These are phyloP conservation scores for Ephydatia muelleri DNA, from an alignment of 37 sponge, comb jelly and placozoan genomes.

Conservation along the genomic window DNA sequence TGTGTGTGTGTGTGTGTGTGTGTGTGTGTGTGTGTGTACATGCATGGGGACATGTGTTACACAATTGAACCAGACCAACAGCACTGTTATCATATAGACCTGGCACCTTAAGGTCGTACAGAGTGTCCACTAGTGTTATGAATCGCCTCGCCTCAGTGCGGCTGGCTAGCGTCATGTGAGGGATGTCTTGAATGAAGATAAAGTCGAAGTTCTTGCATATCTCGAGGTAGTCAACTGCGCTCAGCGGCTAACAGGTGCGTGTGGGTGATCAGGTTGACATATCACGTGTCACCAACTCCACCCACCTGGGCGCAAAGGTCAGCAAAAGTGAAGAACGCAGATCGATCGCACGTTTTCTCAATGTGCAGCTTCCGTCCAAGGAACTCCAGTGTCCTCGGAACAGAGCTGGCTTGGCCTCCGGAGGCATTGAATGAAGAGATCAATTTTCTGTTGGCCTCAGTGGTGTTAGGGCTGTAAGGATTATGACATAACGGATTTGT, in stretches of 20 bases:
- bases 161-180: conserved; percentile 56
- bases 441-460: conserved; percentile 21
- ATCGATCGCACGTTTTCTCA: conserved; percentile 39
- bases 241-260: conserved; percentile 39
- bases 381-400: conserved; percentile 32
- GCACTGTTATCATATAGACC: not conserved
- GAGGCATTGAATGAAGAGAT: not conserved
- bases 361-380: conserved; percentile 71
- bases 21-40: not conserved
- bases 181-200: conserved; percentile 74
- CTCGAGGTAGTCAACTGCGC: conserved; percentile 84
- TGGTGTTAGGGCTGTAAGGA: conserved; percentile 36
- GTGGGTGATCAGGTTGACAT: not conserved
- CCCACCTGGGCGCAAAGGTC: conserved; percentile 62
- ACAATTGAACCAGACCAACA: too few species aligned
- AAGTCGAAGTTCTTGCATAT: conserved; percentile 56
- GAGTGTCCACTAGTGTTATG: conserved; percentile 80
- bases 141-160: conserved; percentile 74
- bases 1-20: not conserved
- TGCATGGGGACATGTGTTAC: not conserved
- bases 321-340: conserved; percentile 64
- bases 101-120: conserved; percentile 74
- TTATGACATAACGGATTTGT: conserved; percentile 10
- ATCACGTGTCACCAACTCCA: not conserved
- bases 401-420: not conserved